These are phyloP conservation scores for Pseudomyrmex cubaensis DNA, from an alignment of 1,140 invertebrate genomes.

Conservation along the genomic window DNA sequence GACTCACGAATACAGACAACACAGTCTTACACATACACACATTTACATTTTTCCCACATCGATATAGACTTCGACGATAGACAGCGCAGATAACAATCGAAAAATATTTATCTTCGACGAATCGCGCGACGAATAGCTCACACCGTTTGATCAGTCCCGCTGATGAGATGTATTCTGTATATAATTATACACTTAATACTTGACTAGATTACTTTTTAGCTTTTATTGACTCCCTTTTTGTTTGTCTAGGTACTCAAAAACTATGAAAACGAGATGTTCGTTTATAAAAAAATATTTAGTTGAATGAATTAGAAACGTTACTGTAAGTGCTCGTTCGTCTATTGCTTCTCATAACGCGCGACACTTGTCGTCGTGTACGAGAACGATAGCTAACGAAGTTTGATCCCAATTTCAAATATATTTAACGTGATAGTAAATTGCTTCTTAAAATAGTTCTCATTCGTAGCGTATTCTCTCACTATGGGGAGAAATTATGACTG, in stretches of 20 bases:
- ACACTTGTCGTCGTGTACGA: constrained; percentile 40
- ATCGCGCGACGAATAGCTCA: constrained; percentile 33
- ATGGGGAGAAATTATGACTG: constrained; percentile 52
- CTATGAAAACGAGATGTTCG: constrained; percentile 74
- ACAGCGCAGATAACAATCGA: constrained; percentile 72
- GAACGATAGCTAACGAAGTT: constrained; percentile 78
- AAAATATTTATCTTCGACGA: constrained; percentile 68
- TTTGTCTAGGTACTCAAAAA: constrained; percentile 74
- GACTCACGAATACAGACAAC: constrained; percentile 43
- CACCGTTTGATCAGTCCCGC: constrained; percentile 23
- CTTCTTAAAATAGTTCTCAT: constrained; percentile 53
- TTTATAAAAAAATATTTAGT: constrained; percentile 84
- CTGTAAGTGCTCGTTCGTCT: constrained; percentile 60
- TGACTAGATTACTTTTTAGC: constrained; percentile 84
- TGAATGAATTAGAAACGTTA: constrained; percentile 78
- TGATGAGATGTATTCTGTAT: constrained; percentile 61
- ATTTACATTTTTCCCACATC: constrained; percentile 13
- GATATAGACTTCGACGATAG: constrained; percentile 72
- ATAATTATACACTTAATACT: constrained; percentile 71
- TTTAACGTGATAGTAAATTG: constrained; percentile 75
- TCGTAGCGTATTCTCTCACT: constrained; percentile 5
- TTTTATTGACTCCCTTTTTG: constrained; percentile 70
- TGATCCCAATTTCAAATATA: constrained; percentile 85
- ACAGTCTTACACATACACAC: constrained; percentile 23
- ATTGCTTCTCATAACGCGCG: constrained; percentile 38